Evolutionary conservation across 2,888 invertebrate genomes (phyloP).

Genomic region (Lasioglossum villosulum): DNA sequence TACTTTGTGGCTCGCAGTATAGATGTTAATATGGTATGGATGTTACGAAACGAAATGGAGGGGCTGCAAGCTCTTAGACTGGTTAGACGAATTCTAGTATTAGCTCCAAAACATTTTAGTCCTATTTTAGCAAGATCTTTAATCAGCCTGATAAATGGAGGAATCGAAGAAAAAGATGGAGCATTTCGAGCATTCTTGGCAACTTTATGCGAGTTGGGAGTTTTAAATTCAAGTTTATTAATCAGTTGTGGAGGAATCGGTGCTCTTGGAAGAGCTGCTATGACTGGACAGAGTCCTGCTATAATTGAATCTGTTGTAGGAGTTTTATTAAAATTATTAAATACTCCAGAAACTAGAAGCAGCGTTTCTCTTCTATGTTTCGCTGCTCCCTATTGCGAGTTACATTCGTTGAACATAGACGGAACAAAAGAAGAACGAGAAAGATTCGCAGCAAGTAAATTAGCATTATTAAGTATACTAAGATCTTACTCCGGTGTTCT

Average conservation of each 20-base stretch:
- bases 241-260: conserved; percentile 93
- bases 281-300: conserved; percentile 94
- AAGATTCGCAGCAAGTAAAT: conserved; percentile 93
- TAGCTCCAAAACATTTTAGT: conserved; percentile 89
- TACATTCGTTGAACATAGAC: conserved; percentile 86
- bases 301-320: conserved; percentile 96
- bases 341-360: conserved; percentile 93
- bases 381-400: conserved; percentile 97
- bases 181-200: conserved; percentile 94
- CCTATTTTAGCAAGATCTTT: conserved; percentile 91
- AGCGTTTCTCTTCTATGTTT: conserved; percentile 94
- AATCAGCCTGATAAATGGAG: conserved; percentile 92
- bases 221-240: conserved; percentile 92
- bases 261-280: conserved; percentile 92
- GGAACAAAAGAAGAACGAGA: conserved; percentile 87
- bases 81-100: conserved; percentile 89
- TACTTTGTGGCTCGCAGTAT: conserved; percentile 94
- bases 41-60: conserved; percentile 95
- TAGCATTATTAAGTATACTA: conserved; percentile 93
- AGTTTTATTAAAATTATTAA: conserved; percentile 93
- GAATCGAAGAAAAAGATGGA: conserved; percentile 92
- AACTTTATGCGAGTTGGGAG: conserved; percentile 94
- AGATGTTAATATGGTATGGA: conserved; percentile 88
- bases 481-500: conserved; percentile 97
- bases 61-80: conserved; percentile 96